phyloP scores from a whole-genome alignment of 2,888 invertebrate species.

The Labia minor region DNA sequence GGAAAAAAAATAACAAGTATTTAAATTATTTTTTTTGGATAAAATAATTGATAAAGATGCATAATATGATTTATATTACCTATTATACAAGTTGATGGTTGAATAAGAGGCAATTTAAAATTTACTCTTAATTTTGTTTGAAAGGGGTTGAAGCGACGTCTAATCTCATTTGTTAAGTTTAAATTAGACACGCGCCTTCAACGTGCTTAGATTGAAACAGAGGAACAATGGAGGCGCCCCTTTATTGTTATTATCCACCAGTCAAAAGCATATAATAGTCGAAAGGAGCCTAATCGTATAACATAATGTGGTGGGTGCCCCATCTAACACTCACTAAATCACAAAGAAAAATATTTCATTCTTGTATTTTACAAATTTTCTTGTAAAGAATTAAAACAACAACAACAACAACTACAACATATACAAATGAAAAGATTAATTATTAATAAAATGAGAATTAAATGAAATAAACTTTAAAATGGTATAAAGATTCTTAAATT shows the following conservation, averaged over 20 bases:
- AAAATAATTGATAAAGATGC: background rate
- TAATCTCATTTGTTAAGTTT: slow-evolving; percentile 13
- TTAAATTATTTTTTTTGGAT: background rate
- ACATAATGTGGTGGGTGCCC: no score
- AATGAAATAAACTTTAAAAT: no score
- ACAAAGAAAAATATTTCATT: no score
- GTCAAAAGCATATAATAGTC: background rate
- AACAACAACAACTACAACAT: no score
- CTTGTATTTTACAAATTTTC: no score
- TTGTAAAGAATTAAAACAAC: no score
- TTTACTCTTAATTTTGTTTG: background rate
- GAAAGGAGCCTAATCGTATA: background rate
- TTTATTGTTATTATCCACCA: background rate
- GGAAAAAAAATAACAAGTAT: background rate
- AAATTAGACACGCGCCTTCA: slow-evolving; percentile 5
- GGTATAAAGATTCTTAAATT: no score
- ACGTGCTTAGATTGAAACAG: slow-evolving; percentile 1
- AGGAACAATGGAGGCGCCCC: background rate
- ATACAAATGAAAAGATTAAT: no score
- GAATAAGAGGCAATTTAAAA: background rate
- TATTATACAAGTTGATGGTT: background rate
- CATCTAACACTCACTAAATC: no score
- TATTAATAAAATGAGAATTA: no score
- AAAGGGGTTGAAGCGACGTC: background rate
- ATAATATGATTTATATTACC: no score